Conservation (phyloP, 1,140 invertebrate species). For the Catajapyx aquilonaris region DNA sequence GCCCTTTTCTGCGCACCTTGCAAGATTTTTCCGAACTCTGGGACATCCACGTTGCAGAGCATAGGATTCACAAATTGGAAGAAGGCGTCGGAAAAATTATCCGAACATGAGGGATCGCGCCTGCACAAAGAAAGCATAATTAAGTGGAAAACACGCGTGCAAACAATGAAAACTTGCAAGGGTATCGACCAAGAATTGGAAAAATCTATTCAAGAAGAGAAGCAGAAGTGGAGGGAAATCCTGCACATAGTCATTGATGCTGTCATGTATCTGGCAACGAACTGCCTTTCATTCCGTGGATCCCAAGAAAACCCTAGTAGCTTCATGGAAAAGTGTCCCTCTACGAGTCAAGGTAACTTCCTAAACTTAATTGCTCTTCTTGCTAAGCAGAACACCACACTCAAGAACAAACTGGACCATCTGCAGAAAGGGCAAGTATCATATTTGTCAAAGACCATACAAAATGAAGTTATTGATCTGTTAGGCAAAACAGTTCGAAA, state of each 20-base stretch:
- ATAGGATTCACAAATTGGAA: not conserved
- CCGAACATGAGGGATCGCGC: slow-evolving; percentile 1
- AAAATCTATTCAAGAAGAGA: not conserved
- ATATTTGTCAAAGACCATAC: not conserved
- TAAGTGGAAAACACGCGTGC: not conserved
- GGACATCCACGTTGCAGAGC: not conserved
- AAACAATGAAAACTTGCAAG: not conserved
- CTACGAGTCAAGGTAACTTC: not conserved
- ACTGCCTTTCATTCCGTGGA: slow-evolving; percentile 1
- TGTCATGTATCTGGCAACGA: not conserved
- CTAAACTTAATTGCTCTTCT: not conserved
- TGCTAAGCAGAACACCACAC: not conserved
- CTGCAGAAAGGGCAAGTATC: not conserved
- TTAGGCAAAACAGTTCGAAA: not conserved
- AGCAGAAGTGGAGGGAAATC: not conserved
- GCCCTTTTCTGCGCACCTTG: not conserved
- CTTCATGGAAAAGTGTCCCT: not conserved
- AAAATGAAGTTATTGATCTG: slow-evolving; percentile 2
- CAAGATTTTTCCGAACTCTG: not conserved
- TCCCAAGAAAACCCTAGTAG: slow-evolving; percentile 1
- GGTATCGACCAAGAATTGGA: not conserved
- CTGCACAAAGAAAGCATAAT: not conserved
- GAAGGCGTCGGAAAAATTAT: slow-evolving; percentile 1
- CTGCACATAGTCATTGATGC: not conserved
- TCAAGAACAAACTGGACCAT: not conserved